phyloP scores from a whole-genome alignment of 1,140 invertebrate genomes.

The Schlechtendalia chinensis region DNA sequence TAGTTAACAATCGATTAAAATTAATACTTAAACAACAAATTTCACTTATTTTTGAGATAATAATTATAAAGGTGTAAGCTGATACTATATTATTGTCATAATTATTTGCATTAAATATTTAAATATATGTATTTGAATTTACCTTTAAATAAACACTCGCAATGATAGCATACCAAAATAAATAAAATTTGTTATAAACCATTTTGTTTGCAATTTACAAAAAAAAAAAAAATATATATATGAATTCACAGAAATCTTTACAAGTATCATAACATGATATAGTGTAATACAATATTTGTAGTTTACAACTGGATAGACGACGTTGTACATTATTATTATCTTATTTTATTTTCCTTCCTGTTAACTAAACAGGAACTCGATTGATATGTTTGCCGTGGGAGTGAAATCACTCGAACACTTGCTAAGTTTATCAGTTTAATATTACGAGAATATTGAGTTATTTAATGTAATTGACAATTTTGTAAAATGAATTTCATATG shows the following conservation, averaged over 20 bases:
- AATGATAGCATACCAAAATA: background rate
- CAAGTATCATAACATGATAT: background rate
- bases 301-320: background rate
- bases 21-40: no score
- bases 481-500: no score
- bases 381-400: conserved; percentile 31
- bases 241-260: background rate
- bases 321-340: conserved; percentile 17
- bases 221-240: no score
- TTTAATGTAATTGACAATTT: no score
- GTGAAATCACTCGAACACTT: background rate
- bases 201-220: conserved; percentile 19
- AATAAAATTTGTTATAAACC: conserved; percentile 9
- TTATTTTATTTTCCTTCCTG: conserved; percentile 43
- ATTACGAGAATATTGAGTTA: background rate
- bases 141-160: conserved; percentile 19
- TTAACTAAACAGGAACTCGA: conserved; percentile 38
- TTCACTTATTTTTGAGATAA: no score
- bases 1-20: no score
- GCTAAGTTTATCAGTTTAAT: conserved; percentile 19
- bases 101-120: background rate
- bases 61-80: no score
- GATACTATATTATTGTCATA: background rate
- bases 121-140: background rate
- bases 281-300: background rate